Conservation (phyloP, 2,888 invertebrate species). For the Dendrolimus houi region DNA sequence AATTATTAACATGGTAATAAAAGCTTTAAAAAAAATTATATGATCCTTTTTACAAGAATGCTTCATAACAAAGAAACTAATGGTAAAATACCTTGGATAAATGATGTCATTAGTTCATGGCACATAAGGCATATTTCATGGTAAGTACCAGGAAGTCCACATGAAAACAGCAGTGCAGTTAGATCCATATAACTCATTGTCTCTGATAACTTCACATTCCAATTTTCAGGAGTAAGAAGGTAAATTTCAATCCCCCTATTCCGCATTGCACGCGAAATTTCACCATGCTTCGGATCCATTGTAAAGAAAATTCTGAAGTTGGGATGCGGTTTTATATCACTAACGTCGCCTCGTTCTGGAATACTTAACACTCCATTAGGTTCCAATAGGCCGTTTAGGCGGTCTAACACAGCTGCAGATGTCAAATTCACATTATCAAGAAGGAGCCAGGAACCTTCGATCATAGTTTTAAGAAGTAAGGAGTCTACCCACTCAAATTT, state of each 20-base stretch:
- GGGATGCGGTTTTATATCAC: conserved; percentile 88
- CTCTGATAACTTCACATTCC: conserved; percentile 39
- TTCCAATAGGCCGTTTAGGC: conserved; percentile 96
- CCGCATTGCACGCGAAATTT: conserved; percentile 98
- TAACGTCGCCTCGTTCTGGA: conserved; percentile 92
- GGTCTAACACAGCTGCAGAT: conserved; percentile 96
- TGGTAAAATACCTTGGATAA: conserved; percentile 51
- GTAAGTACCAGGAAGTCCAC: conserved; percentile 50
- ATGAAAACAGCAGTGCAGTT: conserved; percentile 51
- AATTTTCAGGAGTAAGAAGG: conserved; percentile 47
- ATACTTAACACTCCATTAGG: conserved; percentile 92
- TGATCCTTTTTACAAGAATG: conserved; percentile 4
- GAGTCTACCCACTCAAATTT: conserved; percentile 97
- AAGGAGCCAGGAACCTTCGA: conserved; percentile 89
- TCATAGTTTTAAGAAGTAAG: conserved; percentile 87
- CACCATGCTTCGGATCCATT: conserved; percentile 96
- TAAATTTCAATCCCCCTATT: conserved; percentile 96
- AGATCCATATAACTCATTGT: conserved; percentile 59
- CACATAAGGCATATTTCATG: conserved; percentile 48
- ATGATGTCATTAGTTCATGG: conserved; percentile 57
- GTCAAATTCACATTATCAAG: conserved; percentile 97
- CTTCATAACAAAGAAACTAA: too few species aligned
- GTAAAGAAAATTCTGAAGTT: conserved; percentile 96
- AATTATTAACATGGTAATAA: too few species aligned
- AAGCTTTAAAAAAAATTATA: background rate